These are phyloP conservation scores for Aphaenogaster ashmeadi DNA, from an alignment of 1,140 invertebrate genomes.

Conservation along the genomic window DNA sequence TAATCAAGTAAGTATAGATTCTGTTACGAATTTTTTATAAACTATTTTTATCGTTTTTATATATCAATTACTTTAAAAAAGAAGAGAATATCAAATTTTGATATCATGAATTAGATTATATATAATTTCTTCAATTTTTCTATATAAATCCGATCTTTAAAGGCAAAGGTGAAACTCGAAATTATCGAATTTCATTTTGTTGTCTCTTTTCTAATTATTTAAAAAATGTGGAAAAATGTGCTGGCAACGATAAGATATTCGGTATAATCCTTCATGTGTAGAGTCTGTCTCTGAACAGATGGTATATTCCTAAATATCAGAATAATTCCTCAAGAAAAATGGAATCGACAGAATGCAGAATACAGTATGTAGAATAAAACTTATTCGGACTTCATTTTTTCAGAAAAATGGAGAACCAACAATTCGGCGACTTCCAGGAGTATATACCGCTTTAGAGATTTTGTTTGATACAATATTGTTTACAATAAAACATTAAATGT, in stretches of 20 bases:
- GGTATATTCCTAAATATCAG: neutral
- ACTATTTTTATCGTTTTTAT: neutral
- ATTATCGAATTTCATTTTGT: neutral
- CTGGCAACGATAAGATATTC: neutral
- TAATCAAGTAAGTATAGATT: slow-evolving; percentile 77
- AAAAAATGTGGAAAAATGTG: neutral
- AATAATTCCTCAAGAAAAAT: neutral
- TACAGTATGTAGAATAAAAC: neutral
- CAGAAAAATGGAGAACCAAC: neutral
- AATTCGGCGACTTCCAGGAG: neutral
- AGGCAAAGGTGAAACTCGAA: too few relatives aligned
- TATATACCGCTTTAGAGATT: neutral
- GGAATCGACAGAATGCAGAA: neutral
- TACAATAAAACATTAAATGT: neutral
- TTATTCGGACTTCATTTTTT: neutral
- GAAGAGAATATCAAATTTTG: neutral
- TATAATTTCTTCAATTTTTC: neutral
- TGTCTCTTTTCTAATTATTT: neutral
- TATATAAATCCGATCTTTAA: neutral
- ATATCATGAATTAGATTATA: neutral
- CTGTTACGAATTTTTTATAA: neutral
- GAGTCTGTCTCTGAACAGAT: neutral
- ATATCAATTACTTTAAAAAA: neutral
- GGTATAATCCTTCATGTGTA: neutral
- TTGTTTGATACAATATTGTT: neutral